Evolutionary conservation across 1,140 invertebrate genomes (phyloP), one percentile per base, ranked within the genome.

Genomic region (Dendrolimus punctatus): DNA sequence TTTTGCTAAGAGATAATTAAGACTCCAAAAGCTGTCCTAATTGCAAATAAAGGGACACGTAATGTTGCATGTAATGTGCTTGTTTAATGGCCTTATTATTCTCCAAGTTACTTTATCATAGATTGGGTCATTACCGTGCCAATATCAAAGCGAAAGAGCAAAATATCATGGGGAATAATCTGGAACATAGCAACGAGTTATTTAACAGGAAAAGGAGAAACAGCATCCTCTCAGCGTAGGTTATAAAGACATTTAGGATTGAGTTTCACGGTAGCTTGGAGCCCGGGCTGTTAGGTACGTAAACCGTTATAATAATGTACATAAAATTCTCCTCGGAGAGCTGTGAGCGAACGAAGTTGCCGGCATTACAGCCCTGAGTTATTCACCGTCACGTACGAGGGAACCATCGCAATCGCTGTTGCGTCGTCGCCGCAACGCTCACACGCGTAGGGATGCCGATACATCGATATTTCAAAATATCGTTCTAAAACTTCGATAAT

Each of bases 301-400:
- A 61, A 58, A 63, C 49, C 58, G 58, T 66, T 66, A 66, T 69
- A 64, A 66, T 69, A 69, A 64, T 66, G 67, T 60, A 59, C 64
- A 70, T 70, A 70, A 70, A 66, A 70, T 70, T 70, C 64, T 51
- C 64, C 56, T 49, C 42, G 37, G 66, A 59, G 65, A 68, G 62
- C 51, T 45, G 60, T 60, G 58, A 60, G 61, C 57, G 56, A 58
- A 59, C 62, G 58, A 66, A 66, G 61, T 65, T 70, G 60, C 51
- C 53, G 54, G 60, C 55, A 59, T 64, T 68, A 64, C 53, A 46
- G 51, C 46, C 47, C 46, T 64, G 69, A 74, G 65, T 71, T 75
- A 75, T 75, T 71, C 72, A 51, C n/a, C 58, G 67, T 68, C 72
- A 75, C 72, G 68, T 67, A 59, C 54, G 50, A 53, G 51, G 36